Evolutionary conservation across 2,888 invertebrate species (phyloP), one percentile per base, ranked within the genome.

Genomic region (Ophion ventricosus): DNA sequence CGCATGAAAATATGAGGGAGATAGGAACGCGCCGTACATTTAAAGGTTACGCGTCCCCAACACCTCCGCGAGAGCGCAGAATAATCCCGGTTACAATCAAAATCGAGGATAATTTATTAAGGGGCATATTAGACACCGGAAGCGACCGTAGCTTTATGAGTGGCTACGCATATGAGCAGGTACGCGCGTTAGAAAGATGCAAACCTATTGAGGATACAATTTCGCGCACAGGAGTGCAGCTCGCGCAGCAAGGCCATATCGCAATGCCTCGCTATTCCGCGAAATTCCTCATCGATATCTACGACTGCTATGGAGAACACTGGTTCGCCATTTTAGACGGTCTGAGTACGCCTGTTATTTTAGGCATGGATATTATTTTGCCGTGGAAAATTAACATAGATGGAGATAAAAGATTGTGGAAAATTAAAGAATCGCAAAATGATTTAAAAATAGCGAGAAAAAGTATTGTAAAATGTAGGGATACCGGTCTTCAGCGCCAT

Each of bases 241-340:
- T 63, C n/a, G 63, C 63, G 14, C 63, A 29, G n/a, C 29, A 29
- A 29, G 63, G 17, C 17, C 63, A 29, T n/a, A 5, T 63, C 5
- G 63, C 29, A 5, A 29, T 63, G 7, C 63, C 63, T 4, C 63
- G 63, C 17, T 63, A 63, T 17, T 63, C 63, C 5, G 29, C 63
- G n/a, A 63, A 63, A 7, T 63, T 63, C 7, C 29, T 29, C 0
- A 63, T 63, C 1, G 29, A 63, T n/a, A 29, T 63, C 29, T 63
- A 29, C 63, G 63, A 63, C 29, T 63, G 63, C 17, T 63, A 63
- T 17, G 63, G 63, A n/a, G 63, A 63, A 63, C 63, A 29, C n/a
- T 63, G 63, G 63, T 29, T 29, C 63, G 63, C 29, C 1, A 25
- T 63, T n/a, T 2, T 63, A n/a, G 63, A 63, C 8, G 29, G 63